phyloP scores from a whole-genome alignment of 2,113 vertebrate species.

The Psilopsiagon aymara region DNA sequence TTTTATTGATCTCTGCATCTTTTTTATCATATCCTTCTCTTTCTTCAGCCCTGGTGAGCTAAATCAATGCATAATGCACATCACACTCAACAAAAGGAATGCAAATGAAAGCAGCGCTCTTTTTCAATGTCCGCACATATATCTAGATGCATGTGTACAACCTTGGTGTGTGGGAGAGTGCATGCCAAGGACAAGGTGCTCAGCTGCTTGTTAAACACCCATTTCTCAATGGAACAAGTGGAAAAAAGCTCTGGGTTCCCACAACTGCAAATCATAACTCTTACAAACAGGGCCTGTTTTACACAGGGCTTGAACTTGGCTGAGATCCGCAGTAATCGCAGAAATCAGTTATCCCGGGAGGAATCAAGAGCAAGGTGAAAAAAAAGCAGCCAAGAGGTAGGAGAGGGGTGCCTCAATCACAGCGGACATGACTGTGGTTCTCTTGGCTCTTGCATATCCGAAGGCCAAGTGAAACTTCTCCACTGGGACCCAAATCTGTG shows the following conservation, averaged over 20 bases:
- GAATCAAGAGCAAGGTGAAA: constrained; percentile 6
- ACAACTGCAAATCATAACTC: constrained; percentile 1
- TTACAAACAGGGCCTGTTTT: background rate
- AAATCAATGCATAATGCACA: constrained; percentile 69
- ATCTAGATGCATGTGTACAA: background rate
- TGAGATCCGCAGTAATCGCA: background rate
- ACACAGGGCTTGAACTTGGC: constrained; percentile 20
- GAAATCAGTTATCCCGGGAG: background rate
- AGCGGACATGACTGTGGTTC: background rate
- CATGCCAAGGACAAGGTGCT: constrained; percentile 54
- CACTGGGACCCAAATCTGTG: background rate
- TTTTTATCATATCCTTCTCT: constrained; percentile 62
- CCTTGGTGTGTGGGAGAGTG: background rate
- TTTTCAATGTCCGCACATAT: constrained; percentile 12
- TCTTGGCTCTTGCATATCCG: background rate
- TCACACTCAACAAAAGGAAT: constrained; percentile 66
- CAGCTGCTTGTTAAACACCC: constrained; percentile 39
- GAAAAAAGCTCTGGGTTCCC: background rate
- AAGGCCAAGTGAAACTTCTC: background rate
- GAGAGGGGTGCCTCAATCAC: background rate
- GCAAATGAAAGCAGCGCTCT: constrained; percentile 61
- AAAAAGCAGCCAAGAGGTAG: background rate
- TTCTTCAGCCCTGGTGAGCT: constrained; percentile 44
- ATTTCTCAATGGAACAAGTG: constrained; percentile 18
- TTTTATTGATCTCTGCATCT: constrained; percentile 66